Base-by-base conservation (phyloP, 2,888 invertebrate species). In the Halocaridina rubra region DNA sequence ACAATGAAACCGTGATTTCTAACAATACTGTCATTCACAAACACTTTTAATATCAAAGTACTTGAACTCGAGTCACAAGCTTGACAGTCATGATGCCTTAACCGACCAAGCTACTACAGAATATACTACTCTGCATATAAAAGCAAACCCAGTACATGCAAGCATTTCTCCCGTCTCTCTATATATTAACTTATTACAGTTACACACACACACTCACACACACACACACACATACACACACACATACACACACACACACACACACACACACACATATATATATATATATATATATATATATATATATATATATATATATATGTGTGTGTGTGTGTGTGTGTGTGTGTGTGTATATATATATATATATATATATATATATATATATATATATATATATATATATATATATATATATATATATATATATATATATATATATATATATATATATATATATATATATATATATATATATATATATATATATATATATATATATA, bases 311-410 rank as follows among this genome's bases (percentile, higher is more conserved):
- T 72, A 72, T 72, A 72, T 72, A 72, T 72, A 72, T 33, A 39
- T 53, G 19, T 53, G 24, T 32, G 19, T 71, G 19, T 71, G 16
- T 64, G 19, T 53, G 19, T 4, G 19, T 4, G 19, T 53, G 19
- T 53, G 19, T 53, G 19, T 53, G 3, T 53, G 19, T 53, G 19
- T 53, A 53, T 53, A 53, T 53, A 53, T 72, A 72, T 72, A 72
- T 72, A 72, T 72, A 72, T 72, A 72, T 72, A 72, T 72, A 30
- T 72, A 72, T 72, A 72, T 72, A 32, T 72, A 72, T 72, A 72
- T 72, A 72, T 72, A 72, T 72, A 72, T 72, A 72, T 32, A 72
- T 32, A 72, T 32, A 72, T 72, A 72, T 72, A 16, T 16, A 10
- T 29, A 64, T 64, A 27, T 64, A 64, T 64, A 64, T 64, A 64